Percentiles rank a stretch among this genome's conserved stretches.
phyloP scores from a whole-genome alignment of 2,888 invertebrate species.

The Anthophora plumipes region DNA sequence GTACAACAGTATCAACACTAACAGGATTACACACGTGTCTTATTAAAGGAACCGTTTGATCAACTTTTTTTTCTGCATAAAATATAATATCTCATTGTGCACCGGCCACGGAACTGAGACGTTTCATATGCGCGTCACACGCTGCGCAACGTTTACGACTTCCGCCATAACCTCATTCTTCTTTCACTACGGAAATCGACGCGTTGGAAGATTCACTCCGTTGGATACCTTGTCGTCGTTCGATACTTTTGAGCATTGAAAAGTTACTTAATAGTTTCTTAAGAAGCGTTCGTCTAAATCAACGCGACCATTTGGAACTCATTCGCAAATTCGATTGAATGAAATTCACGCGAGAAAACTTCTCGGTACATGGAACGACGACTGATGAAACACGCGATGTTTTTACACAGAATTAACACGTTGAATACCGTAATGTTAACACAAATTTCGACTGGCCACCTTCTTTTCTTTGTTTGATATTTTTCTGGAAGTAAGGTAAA shows the following conservation, averaged over 20 bases:
- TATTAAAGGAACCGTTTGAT: conserved; percentile 46
- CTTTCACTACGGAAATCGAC: not conserved
- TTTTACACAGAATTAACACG: conserved; percentile 10
- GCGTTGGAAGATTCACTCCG: not conserved
- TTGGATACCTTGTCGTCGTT: not conserved
- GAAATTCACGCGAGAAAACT: too few species aligned
- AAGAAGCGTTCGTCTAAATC: conserved; percentile 4
- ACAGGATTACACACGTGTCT: conserved; percentile 24
- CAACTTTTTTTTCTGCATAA: conserved; percentile 56
- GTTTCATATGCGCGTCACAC: conserved; percentile 7
- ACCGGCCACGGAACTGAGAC: conserved; percentile 63
- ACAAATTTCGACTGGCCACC: too few species aligned
- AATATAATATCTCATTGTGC: conserved; percentile 63
- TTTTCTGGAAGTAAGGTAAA: too few species aligned
- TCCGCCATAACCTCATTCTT: not conserved
- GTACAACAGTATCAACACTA: conserved; percentile 1
- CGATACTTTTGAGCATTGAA: not conserved
- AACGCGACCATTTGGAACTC: not conserved
- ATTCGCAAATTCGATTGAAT: too few species aligned
- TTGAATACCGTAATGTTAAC: too few species aligned
- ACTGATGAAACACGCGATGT: conserved; percentile 13
- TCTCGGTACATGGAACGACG: not conserved
- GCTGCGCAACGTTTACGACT: not conserved
- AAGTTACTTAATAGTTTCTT: not conserved
- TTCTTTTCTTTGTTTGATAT: too few species aligned